Evolutionary conservation across 2,113 vertebrate genomes (phyloP).

Genomic region (Benitochromis conjunctus): DNA sequence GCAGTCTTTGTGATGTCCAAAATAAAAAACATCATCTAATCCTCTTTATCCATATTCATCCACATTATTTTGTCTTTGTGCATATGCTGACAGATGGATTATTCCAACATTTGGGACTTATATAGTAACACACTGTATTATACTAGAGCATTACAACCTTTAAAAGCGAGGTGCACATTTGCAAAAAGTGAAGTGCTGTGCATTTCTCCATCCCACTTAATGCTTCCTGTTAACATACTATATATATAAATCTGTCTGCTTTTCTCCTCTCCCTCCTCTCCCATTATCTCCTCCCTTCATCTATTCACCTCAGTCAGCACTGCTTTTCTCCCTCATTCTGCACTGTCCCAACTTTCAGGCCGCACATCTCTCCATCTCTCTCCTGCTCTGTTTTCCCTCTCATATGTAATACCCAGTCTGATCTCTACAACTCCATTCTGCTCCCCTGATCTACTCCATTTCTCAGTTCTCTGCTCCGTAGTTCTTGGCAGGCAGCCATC

Average conservation of each 20-base stretch:
- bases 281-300: conserved; percentile 1
- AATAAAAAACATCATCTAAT: not conserved
- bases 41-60: not conserved
- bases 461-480: conserved; percentile 9
- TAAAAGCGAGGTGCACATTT: not conserved
- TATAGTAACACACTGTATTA: not conserved
- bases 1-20: not conserved
- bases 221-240: conserved; percentile 15
- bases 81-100: not conserved
- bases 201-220: not conserved
- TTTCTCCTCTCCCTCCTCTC: not conserved
- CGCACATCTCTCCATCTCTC: not conserved
- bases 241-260: conserved; percentile 17
- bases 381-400: not conserved
- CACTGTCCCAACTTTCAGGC: not conserved
- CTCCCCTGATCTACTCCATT: conserved; percentile 2
- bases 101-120: not conserved
- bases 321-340: not conserved
- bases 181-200: not conserved
- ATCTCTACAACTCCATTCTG: conserved; percentile 19
- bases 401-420: conserved; percentile 38
- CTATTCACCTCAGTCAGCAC: conserved; percentile 1
- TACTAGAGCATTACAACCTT: not conserved
- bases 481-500: conserved; percentile 24
- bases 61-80: not conserved